Evolutionary conservation across 64 coral and sea anemone species (phyloP).

Genomic region (Porites lutea): DNA sequence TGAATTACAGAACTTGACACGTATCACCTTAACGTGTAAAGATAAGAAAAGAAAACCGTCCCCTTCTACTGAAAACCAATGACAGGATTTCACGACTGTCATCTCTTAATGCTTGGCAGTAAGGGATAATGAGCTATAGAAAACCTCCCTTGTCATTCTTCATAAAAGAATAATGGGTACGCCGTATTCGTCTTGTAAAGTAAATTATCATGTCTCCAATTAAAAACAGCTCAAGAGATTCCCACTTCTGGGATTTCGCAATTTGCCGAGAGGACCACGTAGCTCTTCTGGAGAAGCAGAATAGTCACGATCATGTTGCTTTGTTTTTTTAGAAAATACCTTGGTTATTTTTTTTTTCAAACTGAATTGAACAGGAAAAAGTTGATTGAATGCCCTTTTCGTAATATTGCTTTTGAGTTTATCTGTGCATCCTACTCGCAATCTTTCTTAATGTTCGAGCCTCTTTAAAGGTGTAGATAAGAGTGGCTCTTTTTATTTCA

Average conservation of each 20-base stretch:
- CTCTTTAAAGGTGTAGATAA: no score
- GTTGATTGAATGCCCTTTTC: no score
- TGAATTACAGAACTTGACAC: not conserved
- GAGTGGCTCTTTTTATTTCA: no score
- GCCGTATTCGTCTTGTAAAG: not conserved
- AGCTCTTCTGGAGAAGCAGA: no score
- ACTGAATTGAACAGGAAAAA: no score
- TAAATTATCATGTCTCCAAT: slow-evolving; percentile 33
- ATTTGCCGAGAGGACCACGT: not conserved
- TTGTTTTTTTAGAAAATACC: no score
- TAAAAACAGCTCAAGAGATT: not conserved
- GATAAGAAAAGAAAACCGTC: not conserved
- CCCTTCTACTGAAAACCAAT: not conserved
- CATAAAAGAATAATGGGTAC: not conserved
- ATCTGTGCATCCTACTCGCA: no score
- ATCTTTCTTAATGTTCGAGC: no score
- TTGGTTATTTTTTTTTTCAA: no score
- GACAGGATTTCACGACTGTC: not conserved
- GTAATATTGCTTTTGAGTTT: no score
- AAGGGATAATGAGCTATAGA: not conserved
- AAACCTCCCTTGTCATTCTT: not conserved
- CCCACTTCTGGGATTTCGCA: not conserved
- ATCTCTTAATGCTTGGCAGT: slow-evolving; percentile 12
- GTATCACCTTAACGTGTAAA: not conserved
- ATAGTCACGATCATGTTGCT: no score